Evolutionary conservation across 30 jellyfish, hydroid and myxozoan species (phyloP), one percentile per base, ranked within the genome.

Genomic region (Pelagia noctiluca): DNA sequence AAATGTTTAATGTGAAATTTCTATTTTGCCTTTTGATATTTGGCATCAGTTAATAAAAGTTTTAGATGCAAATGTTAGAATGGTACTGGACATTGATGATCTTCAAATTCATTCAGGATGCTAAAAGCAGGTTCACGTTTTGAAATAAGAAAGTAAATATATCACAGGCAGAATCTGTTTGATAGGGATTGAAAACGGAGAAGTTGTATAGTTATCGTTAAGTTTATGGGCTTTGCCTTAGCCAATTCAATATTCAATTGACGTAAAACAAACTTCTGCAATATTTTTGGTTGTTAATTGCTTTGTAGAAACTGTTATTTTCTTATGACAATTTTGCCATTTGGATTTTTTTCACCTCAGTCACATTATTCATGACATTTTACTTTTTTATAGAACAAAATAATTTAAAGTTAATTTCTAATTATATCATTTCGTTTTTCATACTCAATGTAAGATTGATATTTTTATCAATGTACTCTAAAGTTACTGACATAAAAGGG

Each of bases 71-170:
- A 64, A 10, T 64, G 36, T 64, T 28, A 63, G 77, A 64, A 35
- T 64, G 33, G 77, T 64, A 64, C 77, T 2, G 50, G 77, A 64
- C 77, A 64, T 23, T 64, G 77, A 64, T 64, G 77, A 64, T 64
- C 53, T 5, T 2, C 77, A 64, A 64, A 28, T 64, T 52, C 77
- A 64, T 21, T 64, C 77, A 4, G 5, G 36, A 64, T 64, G 77
- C n/a, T 64, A 31, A 64, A 24, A 64, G 21, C 11, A 64, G 33
- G 77, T 64, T 64, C 36, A 21, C 77, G 5, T 64, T 64, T 64
- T 64, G 34, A 52, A 69, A 69, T 69, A 34, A 32, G 42, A 33
- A 69, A 69, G 36, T 29, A 36, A 34, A 28, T 34, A 69, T 30
- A 69, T 36, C 53, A 42, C 25, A 10, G 24, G 13, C 3, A 29